Base-by-base conservation (phyloP, 2,888 invertebrate species). In the Ecliptopera silaceata region DNA sequence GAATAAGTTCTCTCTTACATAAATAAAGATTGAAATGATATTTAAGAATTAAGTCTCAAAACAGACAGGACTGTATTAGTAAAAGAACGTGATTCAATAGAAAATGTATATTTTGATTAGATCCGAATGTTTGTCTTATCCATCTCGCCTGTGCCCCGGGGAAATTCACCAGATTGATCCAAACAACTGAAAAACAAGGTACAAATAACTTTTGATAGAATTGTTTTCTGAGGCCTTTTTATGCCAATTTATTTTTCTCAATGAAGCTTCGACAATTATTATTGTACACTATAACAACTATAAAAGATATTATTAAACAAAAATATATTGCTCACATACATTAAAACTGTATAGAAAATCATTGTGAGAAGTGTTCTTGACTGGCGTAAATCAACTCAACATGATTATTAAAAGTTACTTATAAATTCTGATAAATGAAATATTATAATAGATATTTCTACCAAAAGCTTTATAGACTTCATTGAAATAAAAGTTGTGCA, bases 151-250 rank as follows among this genome's bases (percentile, higher is more conserved):
- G 75, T 69, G 75, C 80, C 77, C 79, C 63, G 47, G 75, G 76
- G 79, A 77, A 79, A 79, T 79, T 73, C 69, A 66, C 66, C 67
- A 71, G 75, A 71, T 77, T 74, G 62, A 36, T 36, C 66, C 64
- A 71, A 75, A 79, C 74, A 79, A 77, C 67, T 71, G 72, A 63
- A 69, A 73, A 71, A 74, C 70, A 75, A 76, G 72, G 65, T 60
- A 63, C 54, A 61, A 17, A 42, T 29, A 43, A 55, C 48, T 48
- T 53, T 39, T 45, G 41, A 58, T 58, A 18, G 47, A 48, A 61
- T 60, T 61, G 64, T 63, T 66, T 61, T 58, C 56, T 26, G 34
- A 45, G 26, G 26, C 18, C 31, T 34, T 38, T 31, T 48, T 34
- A 13, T 51, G 10, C 29, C 45, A n/a, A 18, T 13, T 38, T 45